Evolutionary conservation across 2,113 vertebrate genomes (phyloP).

Genomic region (Salvelinus alpinus): DNA sequence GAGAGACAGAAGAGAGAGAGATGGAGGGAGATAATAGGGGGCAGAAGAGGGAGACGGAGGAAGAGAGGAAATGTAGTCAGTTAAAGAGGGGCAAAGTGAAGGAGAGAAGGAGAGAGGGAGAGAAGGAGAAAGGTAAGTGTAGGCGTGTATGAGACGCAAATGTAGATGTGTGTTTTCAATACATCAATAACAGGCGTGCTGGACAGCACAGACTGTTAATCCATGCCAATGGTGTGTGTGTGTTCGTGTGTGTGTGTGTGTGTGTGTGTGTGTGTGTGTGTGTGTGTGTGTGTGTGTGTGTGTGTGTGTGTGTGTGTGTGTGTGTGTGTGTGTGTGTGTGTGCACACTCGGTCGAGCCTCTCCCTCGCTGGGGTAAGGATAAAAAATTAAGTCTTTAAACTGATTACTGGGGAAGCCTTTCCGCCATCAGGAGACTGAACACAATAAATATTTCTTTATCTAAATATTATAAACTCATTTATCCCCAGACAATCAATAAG

Average conservation of each 20-base stretch:
- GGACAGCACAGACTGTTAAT: conserved; percentile 83
- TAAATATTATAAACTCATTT: conserved; percentile 91
- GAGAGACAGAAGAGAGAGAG: not conserved
- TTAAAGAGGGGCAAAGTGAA: not conserved
- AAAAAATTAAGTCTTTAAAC: conserved; percentile 87
- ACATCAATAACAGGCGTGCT: conserved; percentile 40
- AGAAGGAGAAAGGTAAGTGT: not conserved
- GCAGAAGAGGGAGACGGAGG: no score
- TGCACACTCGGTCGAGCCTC: conserved; percentile 81
- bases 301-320: not conserved
- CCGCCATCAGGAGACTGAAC: conserved; percentile 78
- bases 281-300: not conserved
- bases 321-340: conserved; percentile 45
- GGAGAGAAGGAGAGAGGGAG: not conserved
- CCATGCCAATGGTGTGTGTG: conserved; percentile 66
- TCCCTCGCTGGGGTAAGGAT: conserved; percentile 80
- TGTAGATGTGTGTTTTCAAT: conserved; percentile 32
- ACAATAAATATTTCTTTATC: conserved; percentile 88
- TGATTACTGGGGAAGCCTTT: conserved; percentile 78
- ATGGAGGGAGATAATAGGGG: not conserved
- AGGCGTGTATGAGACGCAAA: conserved; percentile 29
- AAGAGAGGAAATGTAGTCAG: not conserved
- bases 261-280: not conserved
- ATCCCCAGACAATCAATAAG: conserved; percentile 85
- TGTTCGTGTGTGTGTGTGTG: not conserved